Evolutionary conservation across 2,113 vertebrate species (phyloP), one percentile per base, ranked within the genome.

Genomic region (Cheirogaleus medius): DNA sequence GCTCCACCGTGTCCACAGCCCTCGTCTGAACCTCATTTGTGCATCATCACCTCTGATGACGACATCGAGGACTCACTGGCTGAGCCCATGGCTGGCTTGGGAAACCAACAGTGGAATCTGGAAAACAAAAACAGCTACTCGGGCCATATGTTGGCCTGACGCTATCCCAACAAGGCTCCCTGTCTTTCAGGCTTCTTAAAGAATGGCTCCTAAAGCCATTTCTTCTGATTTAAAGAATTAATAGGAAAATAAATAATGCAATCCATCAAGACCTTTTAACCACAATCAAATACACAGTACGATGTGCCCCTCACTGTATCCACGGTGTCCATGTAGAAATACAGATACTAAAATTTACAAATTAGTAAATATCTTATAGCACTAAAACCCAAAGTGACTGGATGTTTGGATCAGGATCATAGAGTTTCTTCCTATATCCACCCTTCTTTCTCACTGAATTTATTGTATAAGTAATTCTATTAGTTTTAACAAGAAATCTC

Each of bases 281-380:
- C 52, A 64, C 37, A 34, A 14, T 56, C 20, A 77, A 78, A 47
- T 63, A 44, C 3, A n/a, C 7, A 54, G 23, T 17, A 47, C 8
- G 6, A 27, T 9, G 15, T 8, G 6, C 2, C 12, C 20, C 34
- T 85, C 39, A 37, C 20, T 7, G 0, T 2, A 1, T 0, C 9
- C 4, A 27, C 14, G 17, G 2, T 27, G 32, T 82, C 80, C 69
- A 39, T 3, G 0, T 7, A 69, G 25, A 37, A 47, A 58, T 17
- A 27, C 1, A 42, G 44, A n/a, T 4, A 20, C 3, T 37, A 34
- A 84, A n/a, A 29, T 63, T 60, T 63, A 60, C 58, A 63, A 63
- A 63, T 63, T 63, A 29, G 54, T 63, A 63, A 63, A 63, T 12
- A 63, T 12, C 60, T 29, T 63, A 63, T 4, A 12, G 7, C 20